These are phyloP conservation scores for Metopolophium dirhodum DNA, from an alignment of 1,140 invertebrate species.

Conservation along the genomic window DNA sequence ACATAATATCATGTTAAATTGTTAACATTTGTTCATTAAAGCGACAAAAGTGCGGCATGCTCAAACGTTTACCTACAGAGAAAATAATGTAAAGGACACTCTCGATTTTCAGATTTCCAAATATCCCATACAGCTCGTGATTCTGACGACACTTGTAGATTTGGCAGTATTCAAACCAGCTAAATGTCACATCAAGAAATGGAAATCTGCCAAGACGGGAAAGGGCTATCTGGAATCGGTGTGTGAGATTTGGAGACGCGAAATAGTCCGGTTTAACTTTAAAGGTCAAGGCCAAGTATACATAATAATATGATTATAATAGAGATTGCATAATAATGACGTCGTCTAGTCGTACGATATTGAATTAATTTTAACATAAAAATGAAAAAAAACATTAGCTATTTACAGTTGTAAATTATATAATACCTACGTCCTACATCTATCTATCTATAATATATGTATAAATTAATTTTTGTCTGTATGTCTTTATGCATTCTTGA, in stretches of 20 bases:
- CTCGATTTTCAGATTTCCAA: background rate
- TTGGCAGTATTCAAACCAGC: background rate
- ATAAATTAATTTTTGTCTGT: too few relatives aligned
- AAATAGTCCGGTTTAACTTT: background rate
- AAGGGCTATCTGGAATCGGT: background rate
- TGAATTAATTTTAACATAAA: background rate
- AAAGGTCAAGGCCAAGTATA: background rate
- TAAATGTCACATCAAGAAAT: background rate
- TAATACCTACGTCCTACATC: too few relatives aligned
- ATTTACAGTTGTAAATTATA: too few relatives aligned
- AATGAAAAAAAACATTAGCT: background rate
- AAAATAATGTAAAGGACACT: background rate
- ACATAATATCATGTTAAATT: background rate
- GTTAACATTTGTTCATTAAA: too few relatives aligned
- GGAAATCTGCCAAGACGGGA: background rate
- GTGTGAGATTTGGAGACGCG: constrained; percentile 28
- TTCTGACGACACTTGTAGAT: constrained; percentile 6
- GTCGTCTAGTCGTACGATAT: background rate
- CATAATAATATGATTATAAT: background rate
- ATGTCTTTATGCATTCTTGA: too few relatives aligned
- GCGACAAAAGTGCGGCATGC: too few relatives aligned
- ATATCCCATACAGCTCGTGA: constrained; percentile 3
- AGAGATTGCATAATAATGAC: background rate
- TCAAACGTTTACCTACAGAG: too few relatives aligned
- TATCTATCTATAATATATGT: too few relatives aligned